Evolutionary conservation across 2,797 vertebrate genomes (phyloP), one percentile per base, ranked within the genome.

Genomic region (Cryptoprocta ferox): DNA sequence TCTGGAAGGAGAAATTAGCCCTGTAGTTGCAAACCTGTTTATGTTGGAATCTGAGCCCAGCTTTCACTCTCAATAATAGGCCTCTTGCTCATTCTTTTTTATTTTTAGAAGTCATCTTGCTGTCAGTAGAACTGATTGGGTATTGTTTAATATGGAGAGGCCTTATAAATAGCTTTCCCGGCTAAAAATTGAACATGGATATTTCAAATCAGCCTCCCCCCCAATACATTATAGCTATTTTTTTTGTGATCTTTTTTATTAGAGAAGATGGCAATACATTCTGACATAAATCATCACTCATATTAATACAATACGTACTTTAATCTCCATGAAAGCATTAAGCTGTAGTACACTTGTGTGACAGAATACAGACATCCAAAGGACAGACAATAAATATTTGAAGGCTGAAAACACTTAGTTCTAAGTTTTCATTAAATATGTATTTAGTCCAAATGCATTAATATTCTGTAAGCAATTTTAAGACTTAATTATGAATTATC

Each of bases 81-180:
- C 35, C 39, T 56, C 65, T 37, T 83, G 75, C 71, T 97, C 59
- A 89, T 96, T 19, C 83, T 65, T 98, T 96, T 96, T 97, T 88
- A 50, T 63, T 95, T 98, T 93, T 78, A 79, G 84, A 93, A 92
- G 96, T 87, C 73, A 87, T 84, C 39, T 91, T 75, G 14, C 68
- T 96, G 96, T 93, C 97, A 94, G 79, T 90, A 93, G 61, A 90
- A 82, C 84, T 28, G 79, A 93, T 97, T 95, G 94, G 92, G 45
- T 92, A 89, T 78, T 98, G 73, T 92, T 98, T 98, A 95, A 78
- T 94, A 82, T n/a, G 92, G 8, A 53, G 91, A 86, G 78, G 76
- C 85, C 97, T 98, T 93, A 96, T 37, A 97, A 98, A 97, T 95
- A 98, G n/a, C 96, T 96, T 97, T 96, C 95, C 91, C 66, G 59